These are phyloP conservation scores for Muscicapa adusta DNA, from an alignment of 2,113 vertebrate genomes.

Conservation along the genomic window DNA sequence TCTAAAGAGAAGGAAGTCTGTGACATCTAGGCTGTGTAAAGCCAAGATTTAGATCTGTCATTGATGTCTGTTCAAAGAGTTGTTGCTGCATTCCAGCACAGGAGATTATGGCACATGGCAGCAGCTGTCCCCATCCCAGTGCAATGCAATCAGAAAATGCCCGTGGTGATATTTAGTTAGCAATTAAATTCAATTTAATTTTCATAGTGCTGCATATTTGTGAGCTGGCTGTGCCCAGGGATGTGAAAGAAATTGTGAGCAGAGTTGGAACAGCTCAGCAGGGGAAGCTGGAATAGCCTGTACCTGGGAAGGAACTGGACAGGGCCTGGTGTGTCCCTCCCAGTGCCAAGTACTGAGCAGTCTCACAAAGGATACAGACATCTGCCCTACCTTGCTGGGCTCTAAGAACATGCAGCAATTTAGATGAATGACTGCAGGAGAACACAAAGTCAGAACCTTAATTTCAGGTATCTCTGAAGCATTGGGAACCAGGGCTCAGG, in stretches of 20 bases:
- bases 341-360: background rate
- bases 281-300: background rate
- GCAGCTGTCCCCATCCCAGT: background rate
- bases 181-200: conserved; percentile 46
- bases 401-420: background rate
- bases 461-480: background rate
- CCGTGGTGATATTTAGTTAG: conserved; percentile 32
- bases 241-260: background rate
- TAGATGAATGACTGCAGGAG: background rate
- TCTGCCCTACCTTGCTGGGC: background rate
- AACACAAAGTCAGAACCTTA: background rate
- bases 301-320: background rate
- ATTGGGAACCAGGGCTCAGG: fast-evolving
- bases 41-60: background rate
- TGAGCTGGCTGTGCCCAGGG: background rate
- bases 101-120: background rate
- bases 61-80: background rate
- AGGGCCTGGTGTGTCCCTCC: background rate
- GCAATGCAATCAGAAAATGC: background rate
- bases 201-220: conserved; percentile 14
- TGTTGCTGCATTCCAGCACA: background rate
- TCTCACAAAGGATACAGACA: background rate
- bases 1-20: background rate
- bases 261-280: background rate
- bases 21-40: background rate